Evolutionary conservation across 2,113 vertebrate species (phyloP).

Genomic region (Takifugu flavidus): DNA sequence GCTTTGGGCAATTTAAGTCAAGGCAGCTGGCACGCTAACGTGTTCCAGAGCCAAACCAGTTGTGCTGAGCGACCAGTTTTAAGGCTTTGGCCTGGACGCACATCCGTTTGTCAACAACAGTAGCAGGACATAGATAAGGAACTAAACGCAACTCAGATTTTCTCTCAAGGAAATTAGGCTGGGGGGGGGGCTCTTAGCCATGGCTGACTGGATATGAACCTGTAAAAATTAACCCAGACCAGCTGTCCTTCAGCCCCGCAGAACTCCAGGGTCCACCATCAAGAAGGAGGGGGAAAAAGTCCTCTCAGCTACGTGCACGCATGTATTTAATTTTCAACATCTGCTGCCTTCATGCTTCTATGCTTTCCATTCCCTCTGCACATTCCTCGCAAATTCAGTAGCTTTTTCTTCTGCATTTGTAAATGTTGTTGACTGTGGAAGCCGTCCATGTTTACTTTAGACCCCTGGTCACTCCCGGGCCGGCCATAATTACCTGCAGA

Average conservation of each 20-base stretch:
- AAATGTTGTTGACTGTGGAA: constrained; percentile 97
- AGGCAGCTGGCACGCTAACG: constrained; percentile 17
- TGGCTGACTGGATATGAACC: constrained; percentile 55
- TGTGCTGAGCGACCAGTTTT: constrained; percentile 19
- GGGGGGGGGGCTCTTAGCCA: constrained; percentile 7
- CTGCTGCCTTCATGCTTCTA: constrained; percentile 83
- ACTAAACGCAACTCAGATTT: constrained; percentile 29
- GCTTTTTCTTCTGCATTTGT: constrained; percentile 97
- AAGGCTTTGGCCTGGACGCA: constrained; percentile 13
- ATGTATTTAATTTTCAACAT: constrained; percentile 93
- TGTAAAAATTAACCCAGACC: constrained; percentile 66
- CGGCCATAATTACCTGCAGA: constrained; percentile 91
- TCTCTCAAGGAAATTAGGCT: constrained; percentile 36
- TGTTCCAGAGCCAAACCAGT: constrained; percentile 23
- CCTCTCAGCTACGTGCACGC: constrained; percentile 67
- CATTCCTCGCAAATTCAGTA: constrained; percentile 98
- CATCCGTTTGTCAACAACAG: constrained; percentile 38
- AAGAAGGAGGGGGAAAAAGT: constrained; percentile 69
- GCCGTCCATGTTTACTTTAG: constrained; percentile 97
- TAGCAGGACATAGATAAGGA: constrained; percentile 28
- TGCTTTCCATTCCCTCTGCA: constrained; percentile 85
- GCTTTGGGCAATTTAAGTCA: constrained; percentile 39
- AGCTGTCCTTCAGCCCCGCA: constrained; percentile 49
- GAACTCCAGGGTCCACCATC: constrained; percentile 57
- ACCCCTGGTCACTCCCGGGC: constrained; percentile 84